Base-by-base conservation (phyloP, 1,140 invertebrate species). In the Pseudomyrmex concolor region DNA sequence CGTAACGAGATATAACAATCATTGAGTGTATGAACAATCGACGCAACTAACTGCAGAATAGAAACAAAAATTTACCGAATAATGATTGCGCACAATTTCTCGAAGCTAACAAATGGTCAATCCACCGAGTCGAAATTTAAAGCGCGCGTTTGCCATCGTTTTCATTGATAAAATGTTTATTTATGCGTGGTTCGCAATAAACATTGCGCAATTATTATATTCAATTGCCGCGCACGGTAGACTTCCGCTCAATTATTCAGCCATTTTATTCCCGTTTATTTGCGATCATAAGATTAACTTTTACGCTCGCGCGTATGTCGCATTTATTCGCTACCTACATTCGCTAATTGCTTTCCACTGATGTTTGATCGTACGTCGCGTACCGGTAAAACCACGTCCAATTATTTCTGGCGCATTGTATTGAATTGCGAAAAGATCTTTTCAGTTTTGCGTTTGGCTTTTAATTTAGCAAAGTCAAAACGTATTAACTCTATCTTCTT, bases 171-270 rank as follows among this genome's bases (percentile, higher is more conserved):
- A 17, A 45, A 74, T 54, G 50, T 50, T 82, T 62, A 74, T 74
- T 82, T 74, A 82, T 74, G 78, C 78, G n/a, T 10, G 34, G 57
- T 15, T 13, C 13, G 50, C 78, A 63, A 82, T 82, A 82, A 82
- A 64, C 57, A 19, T 57, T 10, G 17, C 25, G 43, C 73, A 50
- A 83, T 78, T 66, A 83, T 83, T 77, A 62, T 34, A 66, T 78
- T 77, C 43, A 64, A 82, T 73, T 63, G 17, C 19, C 59, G 17
- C 17, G 34, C 51, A 15, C 67, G 13, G 13, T 17, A 43, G 43
- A 19, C 13, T 19, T 8, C 10, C 15, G 17, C 59, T 76, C 72
- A 34, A 66, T 76, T 78, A 83, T 76, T 59, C 51, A 50, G 57
- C 1, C 62, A 22, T 77, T 83, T 74, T 34, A 77, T 66, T 76